Base-by-base conservation (phyloP, 2,888 invertebrate species). In the Heliconius ethilla region DNA sequence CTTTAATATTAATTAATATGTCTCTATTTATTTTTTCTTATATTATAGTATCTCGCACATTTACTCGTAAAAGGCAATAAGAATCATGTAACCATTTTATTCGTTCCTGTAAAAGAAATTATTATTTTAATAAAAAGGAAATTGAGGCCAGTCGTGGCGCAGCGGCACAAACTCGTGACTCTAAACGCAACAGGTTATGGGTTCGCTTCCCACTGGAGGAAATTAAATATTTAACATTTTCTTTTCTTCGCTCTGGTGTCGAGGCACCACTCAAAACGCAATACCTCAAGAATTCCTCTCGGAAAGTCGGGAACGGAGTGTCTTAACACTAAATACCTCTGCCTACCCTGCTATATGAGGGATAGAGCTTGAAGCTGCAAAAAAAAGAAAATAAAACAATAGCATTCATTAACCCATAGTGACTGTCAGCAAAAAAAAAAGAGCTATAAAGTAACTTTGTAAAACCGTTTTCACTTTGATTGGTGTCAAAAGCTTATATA, bases 401-500 rank as follows among this genome's bases (percentile, higher is more conserved):
- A 10, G 33, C 18, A 66, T 33, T 22, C 29, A 66, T 10, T 66
- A 18, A 33, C 33, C 22, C 11, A 67, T 9, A 37, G 6, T 13
- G 7, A 69, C 25, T 40, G 13, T 69, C 40, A n/a, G 37, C 67
- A 33, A 67, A 27, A 33, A 6, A n/a, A 55, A 33, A n/a, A 70
- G 29, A 33, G 29, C 11, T 33, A 55, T 13, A 45, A 25, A 37
- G 67, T 27, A 70, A 70, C 70, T 25, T 70, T 51, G 18, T 45
- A 18, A 22, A 70, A 70, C 15, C 51, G 18, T 55, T 55, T 55
- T 55, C 33, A n/a, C 55, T 37, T 62, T 25, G 18, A 73, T 33
- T 73, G 27, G 73, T 73, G 73, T 73, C 59, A 73, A 37, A 73
- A 37, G 55, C 62, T 62, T 73, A 70, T 70, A 70, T 70, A 70